Base-by-base conservation (phyloP, 1,140 invertebrate genomes). In the Lasioglossum baleicum region DNA sequence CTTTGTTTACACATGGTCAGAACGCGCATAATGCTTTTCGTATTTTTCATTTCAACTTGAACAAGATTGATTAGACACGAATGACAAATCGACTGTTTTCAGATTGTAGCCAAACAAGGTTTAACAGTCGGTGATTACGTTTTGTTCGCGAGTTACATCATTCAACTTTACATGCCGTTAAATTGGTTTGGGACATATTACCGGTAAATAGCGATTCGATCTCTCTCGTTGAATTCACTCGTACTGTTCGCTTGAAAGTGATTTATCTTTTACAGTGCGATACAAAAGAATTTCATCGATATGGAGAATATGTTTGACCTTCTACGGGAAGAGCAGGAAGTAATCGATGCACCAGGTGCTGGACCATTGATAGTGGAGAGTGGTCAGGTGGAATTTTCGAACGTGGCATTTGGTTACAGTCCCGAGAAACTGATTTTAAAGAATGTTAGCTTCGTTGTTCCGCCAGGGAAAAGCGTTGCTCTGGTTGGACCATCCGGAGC, bases 301-400 rank as follows among this genome's bases (percentile, higher is more conserved):
- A 99, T 99, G 99, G 99, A 99, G 94, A 99, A 99, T 91, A 99
- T 99, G 98, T 98, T 99, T 93, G 98, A 99, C 74, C 90, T 99
- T 66, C 93, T 99, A 68, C 95, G 96, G 68, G 97, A 98, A 91
- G 94, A 97, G 40, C 94, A 96, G 82, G 98, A 99, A 94, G 95
- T 99, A 67, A 94, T 95, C 20, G 98, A 99, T 94, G 95, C 95
- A 2, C 95, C 96, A 1, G 95, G 96, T 75, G 97, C 97, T 64
- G 94, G 94, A 10, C 94, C 95, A 26, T 90, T 99, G 26, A 89
- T 95, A 7, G 93, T 97, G 2, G 95, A 95, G 60, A 94, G 94
- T 66, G 98, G 98, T 60, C 93, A 94, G 67, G 96, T 99, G 51
- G 97, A 98, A 93, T 99, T 99, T 90, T 95, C 94, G 11, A 96